These are phyloP conservation scores for Masnerella sp. DNA, from an alignment of 2,888 invertebrate species.

Conservation along the genomic window DNA sequence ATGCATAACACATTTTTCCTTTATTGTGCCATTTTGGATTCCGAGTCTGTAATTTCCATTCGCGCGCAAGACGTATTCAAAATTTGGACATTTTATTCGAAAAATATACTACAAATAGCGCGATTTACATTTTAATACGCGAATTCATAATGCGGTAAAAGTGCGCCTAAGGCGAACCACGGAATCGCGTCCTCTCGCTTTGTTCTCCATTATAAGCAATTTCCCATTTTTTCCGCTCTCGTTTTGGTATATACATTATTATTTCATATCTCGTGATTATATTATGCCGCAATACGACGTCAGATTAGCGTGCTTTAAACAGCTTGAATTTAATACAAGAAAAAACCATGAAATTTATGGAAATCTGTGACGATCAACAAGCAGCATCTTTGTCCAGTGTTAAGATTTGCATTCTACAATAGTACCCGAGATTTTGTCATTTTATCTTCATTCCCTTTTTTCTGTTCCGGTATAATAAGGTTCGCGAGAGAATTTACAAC, in stretches of 20 bases:
- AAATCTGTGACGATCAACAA: constrained; percentile 31
- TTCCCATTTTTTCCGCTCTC: constrained; percentile 20
- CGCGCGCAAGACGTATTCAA: constrained; percentile 20
- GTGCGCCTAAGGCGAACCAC: constrained; percentile 25
- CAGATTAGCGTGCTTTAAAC: constrained; percentile 35
- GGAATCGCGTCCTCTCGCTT: constrained; percentile 29
- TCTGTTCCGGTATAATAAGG: too few species aligned
- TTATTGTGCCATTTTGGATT: constrained; percentile 5
- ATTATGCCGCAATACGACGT: constrained; percentile 28
- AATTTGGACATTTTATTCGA: constrained; percentile 30
- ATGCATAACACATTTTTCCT: constrained; percentile 20
- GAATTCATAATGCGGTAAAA: constrained; percentile 42
- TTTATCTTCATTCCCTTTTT: too few species aligned
- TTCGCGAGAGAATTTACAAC: too few species aligned
- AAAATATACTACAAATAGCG: constrained; percentile 41
- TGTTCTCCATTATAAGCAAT: constrained; percentile 40
- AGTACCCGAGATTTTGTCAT: too few species aligned
- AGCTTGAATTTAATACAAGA: constrained; percentile 30
- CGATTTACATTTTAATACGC: constrained; percentile 44
- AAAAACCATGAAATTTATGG: constrained; percentile 40
- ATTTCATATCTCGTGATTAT: constrained; percentile 46
- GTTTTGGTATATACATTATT: constrained; percentile 33
- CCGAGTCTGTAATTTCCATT: constrained; percentile 25
- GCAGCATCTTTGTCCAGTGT: too few species aligned
- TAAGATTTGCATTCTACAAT: too few species aligned